Conservation (phyloP, 2,113 vertebrate genomes). For the Chloropsis cyanopogon region DNA sequence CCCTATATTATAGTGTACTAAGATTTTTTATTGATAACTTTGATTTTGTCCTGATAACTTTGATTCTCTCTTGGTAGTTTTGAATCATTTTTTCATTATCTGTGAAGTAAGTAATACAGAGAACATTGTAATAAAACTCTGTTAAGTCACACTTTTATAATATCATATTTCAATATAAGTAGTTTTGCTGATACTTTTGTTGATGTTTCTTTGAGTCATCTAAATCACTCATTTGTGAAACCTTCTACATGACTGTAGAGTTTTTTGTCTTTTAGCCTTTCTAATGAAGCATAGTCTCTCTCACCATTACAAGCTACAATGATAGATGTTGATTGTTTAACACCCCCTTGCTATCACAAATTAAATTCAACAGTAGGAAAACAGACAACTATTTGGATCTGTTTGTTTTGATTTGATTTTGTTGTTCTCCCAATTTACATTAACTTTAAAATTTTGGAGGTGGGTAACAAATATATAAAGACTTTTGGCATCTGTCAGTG, state of each 20-base stretch:
- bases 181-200: not conserved
- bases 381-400: not conserved
- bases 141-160: not conserved
- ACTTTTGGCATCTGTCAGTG: not conserved
- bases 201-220: not conserved
- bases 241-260: not conserved
- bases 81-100: not conserved
- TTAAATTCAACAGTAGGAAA: not conserved
- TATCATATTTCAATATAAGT: not conserved
- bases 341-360: not conserved
- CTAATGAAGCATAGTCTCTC: not conserved
- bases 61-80: not conserved
- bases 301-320: not conserved
- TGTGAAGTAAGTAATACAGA: not conserved
- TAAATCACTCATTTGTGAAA: not conserved
- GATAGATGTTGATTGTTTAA: not conserved
- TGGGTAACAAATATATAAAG: not conserved
- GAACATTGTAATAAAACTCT: not conserved
- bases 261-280: not conserved
- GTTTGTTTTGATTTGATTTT: not conserved
- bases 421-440: not conserved
- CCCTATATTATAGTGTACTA: not conserved
- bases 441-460: not conserved
- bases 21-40: not conserved
- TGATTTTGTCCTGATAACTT: not conserved